phyloP scores from a whole-genome alignment of 2,113 vertebrate genomes.

The Eubucco bourcierii region DNA sequence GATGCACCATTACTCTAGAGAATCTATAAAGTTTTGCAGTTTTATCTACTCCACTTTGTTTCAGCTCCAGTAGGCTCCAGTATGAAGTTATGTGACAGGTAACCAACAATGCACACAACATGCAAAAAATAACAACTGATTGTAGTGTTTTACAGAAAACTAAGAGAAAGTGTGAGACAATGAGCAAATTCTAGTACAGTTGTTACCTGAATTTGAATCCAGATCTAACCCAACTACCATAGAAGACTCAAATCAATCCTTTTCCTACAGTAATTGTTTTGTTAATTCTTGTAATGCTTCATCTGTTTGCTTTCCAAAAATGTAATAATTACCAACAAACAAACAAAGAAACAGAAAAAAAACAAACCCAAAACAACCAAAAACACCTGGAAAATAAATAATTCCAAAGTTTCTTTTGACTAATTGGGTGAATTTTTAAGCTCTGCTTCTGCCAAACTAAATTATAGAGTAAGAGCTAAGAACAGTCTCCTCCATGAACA shows the following conservation, averaged over 20 bases:
- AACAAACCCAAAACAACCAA: background rate
- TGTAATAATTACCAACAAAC: background rate
- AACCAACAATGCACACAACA: background rate
- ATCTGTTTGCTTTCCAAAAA: background rate
- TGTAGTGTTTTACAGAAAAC: background rate
- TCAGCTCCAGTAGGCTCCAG: background rate
- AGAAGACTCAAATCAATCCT: background rate
- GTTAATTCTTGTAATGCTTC: background rate
- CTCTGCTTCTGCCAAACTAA: background rate
- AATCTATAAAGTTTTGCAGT: background rate
- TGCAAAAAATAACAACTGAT: background rate
- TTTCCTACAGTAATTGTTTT: background rate
- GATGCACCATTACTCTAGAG: background rate
- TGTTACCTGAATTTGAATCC: constrained; percentile 27
- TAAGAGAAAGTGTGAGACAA: background rate
- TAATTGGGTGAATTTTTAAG: background rate
- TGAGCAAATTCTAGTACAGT: background rate
- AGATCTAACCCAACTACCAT: constrained; percentile 10
- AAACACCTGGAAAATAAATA: background rate
- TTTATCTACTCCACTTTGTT: background rate
- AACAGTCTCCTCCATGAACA: accelerated
- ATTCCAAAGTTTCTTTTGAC: background rate
- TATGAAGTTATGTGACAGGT: background rate
- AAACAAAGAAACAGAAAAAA: background rate
- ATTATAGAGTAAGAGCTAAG: background rate